A percentile compares a stretch with the other conserved stretches of the same genome.
Conservation (phyloP, 2,113 vertebrate genomes). For the Crypturellus undulatus region DNA sequence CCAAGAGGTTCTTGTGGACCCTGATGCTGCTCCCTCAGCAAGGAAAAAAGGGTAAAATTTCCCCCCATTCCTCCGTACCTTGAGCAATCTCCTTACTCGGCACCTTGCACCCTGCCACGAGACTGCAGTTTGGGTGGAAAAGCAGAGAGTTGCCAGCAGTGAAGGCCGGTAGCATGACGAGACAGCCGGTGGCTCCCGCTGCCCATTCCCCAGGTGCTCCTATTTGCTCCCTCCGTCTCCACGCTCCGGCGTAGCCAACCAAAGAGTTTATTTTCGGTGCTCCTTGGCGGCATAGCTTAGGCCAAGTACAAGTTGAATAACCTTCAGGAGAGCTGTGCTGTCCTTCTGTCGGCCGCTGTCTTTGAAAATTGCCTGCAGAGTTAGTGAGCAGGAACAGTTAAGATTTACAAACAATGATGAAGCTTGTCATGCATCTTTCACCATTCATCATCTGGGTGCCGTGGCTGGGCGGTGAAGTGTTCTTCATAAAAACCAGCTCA, state of each 20-base stretch:
- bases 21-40: fast-evolving
- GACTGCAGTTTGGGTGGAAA: not conserved
- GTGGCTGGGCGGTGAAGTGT: constrained; percentile 97
- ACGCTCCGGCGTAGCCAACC: not conserved
- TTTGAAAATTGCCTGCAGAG: constrained; percentile 99
- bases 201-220: no score
- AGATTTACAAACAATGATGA: constrained; percentile 99
- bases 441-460: constrained; percentile 96
- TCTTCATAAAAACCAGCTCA: constrained; percentile 99
- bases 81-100: not conserved
- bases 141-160: not conserved
- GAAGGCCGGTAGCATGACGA: not conserved
- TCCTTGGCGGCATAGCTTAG: constrained; percentile 77
- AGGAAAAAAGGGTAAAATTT: not conserved
- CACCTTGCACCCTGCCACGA: fast-evolving
- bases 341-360: constrained; percentile 95
- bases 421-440: constrained; percentile 99
- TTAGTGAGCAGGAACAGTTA: constrained; percentile 99
- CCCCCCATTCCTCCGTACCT: not conserved
- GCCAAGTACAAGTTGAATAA: constrained; percentile 98
- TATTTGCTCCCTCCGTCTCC: no score
- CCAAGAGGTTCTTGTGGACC: not conserved
- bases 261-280: constrained; percentile 58
- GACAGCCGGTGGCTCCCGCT: no score
- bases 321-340: constrained; percentile 97